Base-by-base conservation (phyloP, 2,888 invertebrate genomes). In the Nebria salina region DNA sequence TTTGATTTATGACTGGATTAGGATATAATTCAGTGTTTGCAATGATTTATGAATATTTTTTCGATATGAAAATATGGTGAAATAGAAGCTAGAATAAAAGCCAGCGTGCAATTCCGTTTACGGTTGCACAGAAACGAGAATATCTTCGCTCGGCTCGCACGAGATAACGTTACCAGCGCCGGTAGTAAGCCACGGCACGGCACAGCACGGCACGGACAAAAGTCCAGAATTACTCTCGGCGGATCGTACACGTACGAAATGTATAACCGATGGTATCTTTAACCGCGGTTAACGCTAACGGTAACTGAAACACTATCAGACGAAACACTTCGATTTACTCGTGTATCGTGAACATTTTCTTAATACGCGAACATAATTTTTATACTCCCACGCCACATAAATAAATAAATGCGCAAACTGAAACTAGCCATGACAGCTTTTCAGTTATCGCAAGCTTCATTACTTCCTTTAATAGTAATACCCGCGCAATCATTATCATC, bases 191-290 rank as follows among this genome's bases (percentile, higher is more conserved):
- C 72, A n/a, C 15, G 34, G 65, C 65, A 26, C 65, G 78, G 65
- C 72, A n/a, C 15, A 15, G 65, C 65, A 26, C 65, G 78, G 65
- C 34, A 26, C 65, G 78, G 78, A 78, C 78, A 78, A 78, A 78
- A 78, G 78, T 78, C 73, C 54, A 42, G 68, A 78, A 78, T 78
- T 78, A 78, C 65, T 78, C 78, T 78, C 78, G 42, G 26, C 42
- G 73, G 65, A 41, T 73, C 78, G 66, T 26, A 43, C 78, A 78
- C 78, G 78, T 78, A 74, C 25, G 65, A 74, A 78, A 73, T 78
- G 78, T 78, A 78, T 78, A 78, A 65, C 73, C 78, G 78, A 78
- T 78, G 74, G 41, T 78, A 78, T 78, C 78, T 13, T 26, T 43
- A 25, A 6, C 42, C 13, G 13, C 54, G 54, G 54, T 54, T 54